phyloP scores from a whole-genome alignment of 2,113 vertebrate genomes.

The Parus major region DNA sequence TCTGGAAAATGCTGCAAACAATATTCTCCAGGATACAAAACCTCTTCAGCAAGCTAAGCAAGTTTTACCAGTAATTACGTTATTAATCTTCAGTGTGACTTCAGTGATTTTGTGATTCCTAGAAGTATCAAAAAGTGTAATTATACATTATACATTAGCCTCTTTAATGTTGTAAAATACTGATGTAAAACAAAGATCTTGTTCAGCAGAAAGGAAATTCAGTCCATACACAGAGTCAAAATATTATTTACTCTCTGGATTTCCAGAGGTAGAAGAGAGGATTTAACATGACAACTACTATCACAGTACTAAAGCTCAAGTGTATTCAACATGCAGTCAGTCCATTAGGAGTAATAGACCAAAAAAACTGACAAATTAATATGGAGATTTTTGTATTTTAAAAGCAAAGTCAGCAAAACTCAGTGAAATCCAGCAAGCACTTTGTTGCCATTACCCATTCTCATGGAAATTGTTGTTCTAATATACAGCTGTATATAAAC shows the following conservation, averaged over 20 bases:
- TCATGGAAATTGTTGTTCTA: neutral
- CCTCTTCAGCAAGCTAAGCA: constrained; percentile 33
- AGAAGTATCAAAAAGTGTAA: neutral
- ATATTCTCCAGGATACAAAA: neutral
- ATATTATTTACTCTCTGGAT: neutral
- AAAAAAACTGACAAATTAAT: neutral
- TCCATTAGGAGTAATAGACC: neutral
- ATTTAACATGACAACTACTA: neutral
- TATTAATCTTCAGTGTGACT: constrained; percentile 22
- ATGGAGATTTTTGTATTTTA: neutral
- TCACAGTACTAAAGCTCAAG: neutral
- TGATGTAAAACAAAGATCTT: neutral
- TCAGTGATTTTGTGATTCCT: neutral
- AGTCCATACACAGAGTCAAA: neutral
- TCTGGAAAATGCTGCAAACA: neutral
- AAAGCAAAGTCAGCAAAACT: neutral
- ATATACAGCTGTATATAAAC: neutral
- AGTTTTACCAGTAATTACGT: constrained; percentile 36
- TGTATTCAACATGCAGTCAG: neutral
- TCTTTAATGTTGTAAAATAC: neutral
- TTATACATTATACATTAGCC: neutral
- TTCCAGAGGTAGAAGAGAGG: neutral
- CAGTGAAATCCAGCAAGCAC: neutral
- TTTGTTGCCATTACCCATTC: neutral
- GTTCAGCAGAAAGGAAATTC: neutral